A percentile compares a stretch with the other conserved stretches of the same genome.
These are phyloP conservation scores for Talpa occidentalis DNA, from an alignment of 2,113 vertebrate species.

Conservation along the genomic window DNA sequence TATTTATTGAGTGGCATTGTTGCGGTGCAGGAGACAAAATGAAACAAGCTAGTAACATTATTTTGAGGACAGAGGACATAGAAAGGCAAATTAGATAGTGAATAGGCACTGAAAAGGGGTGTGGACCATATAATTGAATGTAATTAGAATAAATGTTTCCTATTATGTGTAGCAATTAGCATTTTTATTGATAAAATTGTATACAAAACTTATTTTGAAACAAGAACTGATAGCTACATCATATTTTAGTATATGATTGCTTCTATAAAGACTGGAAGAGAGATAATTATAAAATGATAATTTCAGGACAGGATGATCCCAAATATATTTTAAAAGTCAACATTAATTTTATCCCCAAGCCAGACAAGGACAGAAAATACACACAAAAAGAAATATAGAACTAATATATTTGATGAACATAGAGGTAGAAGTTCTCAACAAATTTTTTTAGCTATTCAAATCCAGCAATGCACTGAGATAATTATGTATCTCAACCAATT, in stretches of 20 bases:
- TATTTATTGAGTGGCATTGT: neutral
- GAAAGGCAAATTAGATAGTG: neutral
- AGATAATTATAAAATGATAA: slow-evolving; percentile 24
- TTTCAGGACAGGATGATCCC: neutral
- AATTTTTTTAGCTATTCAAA: too few species aligned
- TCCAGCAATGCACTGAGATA: too few species aligned
- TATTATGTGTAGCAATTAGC: neutral
- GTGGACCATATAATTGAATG: neutral
- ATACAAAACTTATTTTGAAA: neutral
- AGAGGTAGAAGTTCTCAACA: too few species aligned
- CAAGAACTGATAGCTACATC: neutral
- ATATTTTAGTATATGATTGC: neutral
- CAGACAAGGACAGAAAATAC: too few species aligned
- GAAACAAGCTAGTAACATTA: neutral
- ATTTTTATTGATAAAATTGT: slow-evolving; percentile 16
- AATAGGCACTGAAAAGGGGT: neutral
- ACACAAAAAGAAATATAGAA: too few species aligned
- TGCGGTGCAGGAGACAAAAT: neutral
- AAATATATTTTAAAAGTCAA: too few species aligned
- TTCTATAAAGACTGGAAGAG: neutral
- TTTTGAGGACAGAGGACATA: neutral
- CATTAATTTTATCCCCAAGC: too few species aligned
- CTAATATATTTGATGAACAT: too few species aligned
- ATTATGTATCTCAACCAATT: too few species aligned
- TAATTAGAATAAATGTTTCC: neutral